Percentiles rank a stretch among this genome's conserved stretches.
phyloP scores from a whole-genome alignment of 2,888 invertebrate genomes.

The Leptopilina syphax region DNA sequence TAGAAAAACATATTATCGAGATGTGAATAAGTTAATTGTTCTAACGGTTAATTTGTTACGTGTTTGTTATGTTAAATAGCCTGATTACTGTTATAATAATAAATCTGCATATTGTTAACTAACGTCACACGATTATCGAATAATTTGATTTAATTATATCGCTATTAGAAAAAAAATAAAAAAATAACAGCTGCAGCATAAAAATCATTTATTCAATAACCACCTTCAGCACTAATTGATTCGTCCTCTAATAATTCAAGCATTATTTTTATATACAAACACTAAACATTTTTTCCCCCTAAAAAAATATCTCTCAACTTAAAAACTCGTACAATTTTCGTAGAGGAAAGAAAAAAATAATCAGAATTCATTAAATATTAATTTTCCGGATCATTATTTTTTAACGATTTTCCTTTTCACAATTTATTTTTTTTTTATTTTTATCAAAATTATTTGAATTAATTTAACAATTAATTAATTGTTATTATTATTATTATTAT shows the following conservation, averaged over 20 bases:
- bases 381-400: too few species aligned
- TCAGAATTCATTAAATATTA: neutral
- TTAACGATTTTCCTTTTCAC: too few species aligned
- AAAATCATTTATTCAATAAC: neutral
- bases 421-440: too few species aligned
- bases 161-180: neutral
- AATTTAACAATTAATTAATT: too few species aligned
- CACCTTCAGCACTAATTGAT: conserved; percentile 5
- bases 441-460: too few species aligned
- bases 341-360: neutral
- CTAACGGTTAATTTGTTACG: conserved; percentile 7
- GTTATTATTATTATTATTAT: too few species aligned
- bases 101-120: neutral
- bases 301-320: neutral
- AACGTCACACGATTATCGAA: neutral
- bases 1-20: conserved; percentile 8
- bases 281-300: neutral
- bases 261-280: neutral
- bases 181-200: neutral
- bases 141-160: neutral
- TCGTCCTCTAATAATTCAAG: neutral
- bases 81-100: conserved; percentile 16
- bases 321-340: neutral
- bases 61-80: neutral
- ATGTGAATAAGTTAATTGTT: neutral